Conservation (phyloP, 1,140 invertebrate genomes). For the Monomorium pharaonis region DNA sequence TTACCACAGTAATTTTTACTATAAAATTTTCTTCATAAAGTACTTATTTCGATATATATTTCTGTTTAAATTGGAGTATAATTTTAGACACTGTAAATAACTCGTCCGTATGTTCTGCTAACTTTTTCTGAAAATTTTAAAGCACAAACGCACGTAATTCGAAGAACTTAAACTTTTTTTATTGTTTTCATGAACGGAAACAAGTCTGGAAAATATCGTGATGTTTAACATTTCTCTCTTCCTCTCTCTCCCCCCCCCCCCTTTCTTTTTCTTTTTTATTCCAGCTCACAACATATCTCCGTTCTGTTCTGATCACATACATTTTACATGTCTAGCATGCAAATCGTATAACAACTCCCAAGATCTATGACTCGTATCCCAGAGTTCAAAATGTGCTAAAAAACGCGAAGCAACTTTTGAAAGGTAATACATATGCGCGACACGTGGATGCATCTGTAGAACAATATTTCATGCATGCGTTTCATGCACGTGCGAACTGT, state of each 20-base stretch:
- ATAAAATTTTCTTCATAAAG: too few species aligned
- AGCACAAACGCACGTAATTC: not conserved
- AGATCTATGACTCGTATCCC: not conserved
- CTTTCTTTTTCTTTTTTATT: not conserved
- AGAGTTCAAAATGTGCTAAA: not conserved
- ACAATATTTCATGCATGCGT: conserved; percentile 4
- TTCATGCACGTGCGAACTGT: not conserved
- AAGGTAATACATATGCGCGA: not conserved
- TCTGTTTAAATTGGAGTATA: not conserved
- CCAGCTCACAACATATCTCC: not conserved
- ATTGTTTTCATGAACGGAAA: not conserved
- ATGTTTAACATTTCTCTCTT: not conserved
- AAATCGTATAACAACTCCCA: not conserved
- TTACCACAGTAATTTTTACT: too few species aligned
- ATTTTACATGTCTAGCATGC: not conserved
- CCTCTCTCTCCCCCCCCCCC: not conserved
- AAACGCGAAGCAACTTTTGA: not conserved
- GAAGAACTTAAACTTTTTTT: not conserved
- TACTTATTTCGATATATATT: not conserved
- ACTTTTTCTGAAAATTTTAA: not conserved
- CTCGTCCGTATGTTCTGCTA: not conserved
- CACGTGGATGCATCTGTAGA: not conserved
- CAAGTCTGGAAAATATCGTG: not conserved
- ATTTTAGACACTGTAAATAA: conserved; percentile 5
- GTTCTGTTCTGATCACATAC: not conserved